phyloP scores from a whole-genome alignment of 1,140 invertebrate genomes.

The Caligus rogercresseyi region DNA sequence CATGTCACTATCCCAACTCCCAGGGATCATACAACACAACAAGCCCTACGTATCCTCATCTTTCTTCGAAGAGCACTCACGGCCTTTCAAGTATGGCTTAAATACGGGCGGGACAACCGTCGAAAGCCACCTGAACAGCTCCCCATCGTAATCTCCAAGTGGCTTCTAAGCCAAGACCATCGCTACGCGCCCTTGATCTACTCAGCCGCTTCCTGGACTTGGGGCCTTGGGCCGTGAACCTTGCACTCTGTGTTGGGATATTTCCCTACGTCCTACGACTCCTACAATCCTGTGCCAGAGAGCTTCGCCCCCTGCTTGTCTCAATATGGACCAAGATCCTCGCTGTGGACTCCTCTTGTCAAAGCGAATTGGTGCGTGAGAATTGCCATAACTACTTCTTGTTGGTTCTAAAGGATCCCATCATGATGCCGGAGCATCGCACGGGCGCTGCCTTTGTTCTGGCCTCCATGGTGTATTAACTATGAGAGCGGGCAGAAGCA shows the following conservation, averaged over 20 bases:
- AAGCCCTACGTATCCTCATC: constrained; percentile 44
- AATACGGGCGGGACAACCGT: constrained; percentile 52
- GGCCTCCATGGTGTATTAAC: constrained; percentile 74
- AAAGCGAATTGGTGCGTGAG: constrained; percentile 78
- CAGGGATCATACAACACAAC: constrained; percentile 21
- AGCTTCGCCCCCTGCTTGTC: constrained; percentile 75
- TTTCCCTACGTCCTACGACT: constrained; percentile 94
- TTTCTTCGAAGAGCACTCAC: constrained; percentile 94
- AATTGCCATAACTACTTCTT: constrained; percentile 89
- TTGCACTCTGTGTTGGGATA: constrained; percentile 89
- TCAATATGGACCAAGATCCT: constrained; percentile 99
- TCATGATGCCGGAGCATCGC: constrained; percentile 44
- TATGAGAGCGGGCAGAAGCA: constrained; percentile 65
- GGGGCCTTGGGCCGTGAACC: constrained; percentile 88
- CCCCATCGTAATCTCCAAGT: constrained; percentile 94
- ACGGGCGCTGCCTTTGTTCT: constrained; percentile 64
- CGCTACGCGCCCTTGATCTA: constrained; percentile 73
- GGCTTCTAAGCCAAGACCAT: constrained; percentile 89
- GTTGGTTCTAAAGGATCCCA: constrained; percentile 61
- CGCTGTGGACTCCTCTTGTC: constrained; percentile 75
- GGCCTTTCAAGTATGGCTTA: constrained; percentile 90
- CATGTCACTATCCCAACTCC: constrained; percentile 67
- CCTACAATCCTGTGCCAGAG: constrained; percentile 35
- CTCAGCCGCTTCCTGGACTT: constrained; percentile 88
- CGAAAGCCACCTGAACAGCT: constrained; percentile 76